These are phyloP conservation scores for Ectobius pallidus DNA, from an alignment of 2,888 invertebrate species.

Conservation along the genomic window DNA sequence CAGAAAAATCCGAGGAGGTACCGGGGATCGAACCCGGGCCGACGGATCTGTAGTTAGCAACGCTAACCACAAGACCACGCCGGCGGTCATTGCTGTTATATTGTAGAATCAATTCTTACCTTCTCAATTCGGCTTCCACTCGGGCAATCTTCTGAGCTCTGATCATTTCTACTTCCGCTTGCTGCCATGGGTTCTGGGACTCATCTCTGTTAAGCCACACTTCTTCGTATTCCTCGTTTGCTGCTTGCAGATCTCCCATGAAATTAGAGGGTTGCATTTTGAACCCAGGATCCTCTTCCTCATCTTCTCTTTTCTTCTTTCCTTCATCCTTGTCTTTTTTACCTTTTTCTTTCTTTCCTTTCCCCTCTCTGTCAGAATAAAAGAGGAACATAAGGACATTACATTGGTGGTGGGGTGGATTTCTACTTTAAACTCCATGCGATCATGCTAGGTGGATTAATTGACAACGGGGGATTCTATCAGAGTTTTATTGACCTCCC, in stretches of 20 bases:
- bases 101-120: slow-evolving; percentile 51
- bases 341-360: slow-evolving; percentile 69
- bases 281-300: slow-evolving; percentile 68
- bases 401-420: too few relatives aligned
- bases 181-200: slow-evolving; percentile 72
- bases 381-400: not conserved
- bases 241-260: slow-evolving; percentile 71
- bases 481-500: too few relatives aligned
- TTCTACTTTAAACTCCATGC: too few relatives aligned
- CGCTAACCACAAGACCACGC: too few relatives aligned
- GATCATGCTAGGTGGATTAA: too few relatives aligned
- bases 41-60: too few relatives aligned
- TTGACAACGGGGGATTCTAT: too few relatives aligned
- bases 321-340: slow-evolving; percentile 71
- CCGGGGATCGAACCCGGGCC: too few relatives aligned
- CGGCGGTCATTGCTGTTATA: too few relatives aligned
- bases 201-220: slow-evolving; percentile 86
- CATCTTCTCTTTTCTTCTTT: slow-evolving; percentile 62
- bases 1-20: too few relatives aligned
- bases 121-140: slow-evolving; percentile 82
- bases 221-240: slow-evolving; percentile 79
- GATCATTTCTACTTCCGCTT: slow-evolving; percentile 81
- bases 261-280: slow-evolving; percentile 75
- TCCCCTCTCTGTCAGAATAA: slow-evolving; percentile 4
- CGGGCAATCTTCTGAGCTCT: slow-evolving; percentile 81